These are phyloP conservation scores for Dryobates pubescens DNA, from an alignment of 2,797 vertebrate genomes.

Conservation along the genomic window DNA sequence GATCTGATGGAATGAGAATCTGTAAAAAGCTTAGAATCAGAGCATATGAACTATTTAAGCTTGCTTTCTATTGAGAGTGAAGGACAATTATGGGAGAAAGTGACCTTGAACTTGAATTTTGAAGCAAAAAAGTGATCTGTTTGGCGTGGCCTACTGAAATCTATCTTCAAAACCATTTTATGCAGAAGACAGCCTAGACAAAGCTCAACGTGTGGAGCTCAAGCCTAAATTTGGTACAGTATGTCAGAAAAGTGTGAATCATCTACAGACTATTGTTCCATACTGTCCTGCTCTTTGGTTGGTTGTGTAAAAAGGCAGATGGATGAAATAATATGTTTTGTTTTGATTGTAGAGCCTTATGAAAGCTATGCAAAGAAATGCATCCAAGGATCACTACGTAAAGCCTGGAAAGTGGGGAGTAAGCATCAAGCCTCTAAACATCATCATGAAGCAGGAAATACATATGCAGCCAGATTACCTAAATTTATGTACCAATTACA, in stretches of 20 bases:
- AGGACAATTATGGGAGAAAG: neutral
- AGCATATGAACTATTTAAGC: neutral
- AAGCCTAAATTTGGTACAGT: neutral
- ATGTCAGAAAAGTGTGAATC: neutral
- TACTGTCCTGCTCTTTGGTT: neutral
- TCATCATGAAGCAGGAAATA: slow-evolving; percentile 14
- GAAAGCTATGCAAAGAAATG: neutral
- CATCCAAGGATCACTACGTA: neutral
- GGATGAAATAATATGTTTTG: neutral
- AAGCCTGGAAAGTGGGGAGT: neutral
- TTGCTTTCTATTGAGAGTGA: neutral
- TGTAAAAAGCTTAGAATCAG: neutral
- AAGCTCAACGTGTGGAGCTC: neutral
- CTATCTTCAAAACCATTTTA: neutral
- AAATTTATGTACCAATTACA: slow-evolving; percentile 58
- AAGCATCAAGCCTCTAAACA: neutral
- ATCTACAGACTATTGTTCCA: neutral
- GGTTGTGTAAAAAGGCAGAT: neutral
- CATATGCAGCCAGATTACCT: slow-evolving; percentile 39
- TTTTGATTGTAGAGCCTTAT: neutral
- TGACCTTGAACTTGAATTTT: neutral
- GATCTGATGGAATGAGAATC: neutral
- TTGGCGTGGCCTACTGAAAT: neutral
- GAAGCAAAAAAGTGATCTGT: neutral
- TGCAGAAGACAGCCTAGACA: neutral